Base-by-base conservation (phyloP, 2,113 vertebrate species). In the Pogona vitticeps region DNA sequence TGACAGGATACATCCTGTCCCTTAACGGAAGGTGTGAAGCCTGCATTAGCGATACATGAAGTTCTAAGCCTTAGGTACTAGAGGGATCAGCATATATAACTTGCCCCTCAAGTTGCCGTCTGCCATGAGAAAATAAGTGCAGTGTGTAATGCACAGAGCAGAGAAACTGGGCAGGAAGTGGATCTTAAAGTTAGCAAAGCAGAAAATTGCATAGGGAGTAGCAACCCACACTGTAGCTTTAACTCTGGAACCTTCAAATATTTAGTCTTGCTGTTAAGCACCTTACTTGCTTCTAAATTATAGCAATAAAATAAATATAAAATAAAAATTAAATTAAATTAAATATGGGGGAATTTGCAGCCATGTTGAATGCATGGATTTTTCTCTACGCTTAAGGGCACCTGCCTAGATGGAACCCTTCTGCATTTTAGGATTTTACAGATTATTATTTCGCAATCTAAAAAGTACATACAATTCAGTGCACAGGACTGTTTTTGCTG, bases 401-500 rank as follows among this genome's bases (percentile, higher is more conserved):
- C 63, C 59, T 80, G 56, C 0, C 28, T 42, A 76, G 67, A 56
- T 76, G 42, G 80, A 92, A 31, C 70, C 18, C 58, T 87, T 52
- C 46, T 52, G 46, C 46, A 52, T 52, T 52, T 10, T 52, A 81
- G 85, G 52, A 65, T 84, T 86, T 90, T n/a, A 38, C n/a, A 82
- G 6, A 28, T 26, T 21, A 92, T 91, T 77, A 87, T 93, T 92
- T 88, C 40, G 2, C 78, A 83, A 10, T 82, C 76, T 93, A 59
- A 81, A 59, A 92, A 91, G 87, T 84, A 76, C 87, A 87, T 89
- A 79, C 91, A 93, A 94, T 89, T 88, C 3, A 0, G 80, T 90
- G 86, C 89, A 3, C 86, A 86, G 46, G 46, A 52, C 46, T 52
- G 46, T 10, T 52, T 52, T 52, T 52, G 46, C 46, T 52, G 46